Conservation (phyloP, 2,888 invertebrate genomes). For the Melolontha melolontha region DNA sequence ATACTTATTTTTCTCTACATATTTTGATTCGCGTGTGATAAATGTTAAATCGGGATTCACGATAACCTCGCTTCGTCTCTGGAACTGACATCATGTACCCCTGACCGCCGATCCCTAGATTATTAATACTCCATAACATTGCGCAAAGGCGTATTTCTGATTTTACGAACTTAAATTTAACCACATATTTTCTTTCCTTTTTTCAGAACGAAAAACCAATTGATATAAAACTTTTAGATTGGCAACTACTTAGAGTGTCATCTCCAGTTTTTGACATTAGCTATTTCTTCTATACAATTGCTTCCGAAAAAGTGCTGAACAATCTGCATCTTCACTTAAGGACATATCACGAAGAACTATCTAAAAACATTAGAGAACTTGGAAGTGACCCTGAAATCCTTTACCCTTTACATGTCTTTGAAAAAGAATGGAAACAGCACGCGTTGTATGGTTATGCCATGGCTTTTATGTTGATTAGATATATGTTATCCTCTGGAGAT, state of each 20-base stretch:
- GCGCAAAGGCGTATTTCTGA: too few relatives aligned
- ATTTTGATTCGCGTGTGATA: not conserved
- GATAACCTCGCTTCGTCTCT: too few relatives aligned
- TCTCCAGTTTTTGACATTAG: conserved; percentile 38
- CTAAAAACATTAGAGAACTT: conserved; percentile 6
- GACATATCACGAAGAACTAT: conserved; percentile 35
- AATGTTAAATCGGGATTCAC: too few relatives aligned
- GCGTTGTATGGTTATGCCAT: conserved; percentile 51
- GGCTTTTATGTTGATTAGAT: conserved; percentile 50
- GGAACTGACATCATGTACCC: too few relatives aligned
- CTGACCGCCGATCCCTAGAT: too few relatives aligned
- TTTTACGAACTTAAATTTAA: too few relatives aligned
- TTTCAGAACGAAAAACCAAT: conserved; percentile 16
- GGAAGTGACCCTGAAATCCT: conserved; percentile 46
- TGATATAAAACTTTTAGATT: conserved; percentile 40
- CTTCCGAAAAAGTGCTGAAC: conserved; percentile 23
- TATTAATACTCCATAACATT: too few relatives aligned
- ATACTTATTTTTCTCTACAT: not conserved
- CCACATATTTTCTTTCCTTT: too few relatives aligned
- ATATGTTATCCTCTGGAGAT: conserved; percentile 50
- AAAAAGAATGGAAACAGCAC: conserved; percentile 51
- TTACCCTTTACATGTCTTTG: conserved; percentile 51
- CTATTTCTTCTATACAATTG: conserved; percentile 41
- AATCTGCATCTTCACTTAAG: conserved; percentile 28
- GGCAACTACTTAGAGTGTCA: conserved; percentile 37